phyloP scores from a whole-genome alignment of 1,140 invertebrate genomes.

The Papilio xuthus region DNA sequence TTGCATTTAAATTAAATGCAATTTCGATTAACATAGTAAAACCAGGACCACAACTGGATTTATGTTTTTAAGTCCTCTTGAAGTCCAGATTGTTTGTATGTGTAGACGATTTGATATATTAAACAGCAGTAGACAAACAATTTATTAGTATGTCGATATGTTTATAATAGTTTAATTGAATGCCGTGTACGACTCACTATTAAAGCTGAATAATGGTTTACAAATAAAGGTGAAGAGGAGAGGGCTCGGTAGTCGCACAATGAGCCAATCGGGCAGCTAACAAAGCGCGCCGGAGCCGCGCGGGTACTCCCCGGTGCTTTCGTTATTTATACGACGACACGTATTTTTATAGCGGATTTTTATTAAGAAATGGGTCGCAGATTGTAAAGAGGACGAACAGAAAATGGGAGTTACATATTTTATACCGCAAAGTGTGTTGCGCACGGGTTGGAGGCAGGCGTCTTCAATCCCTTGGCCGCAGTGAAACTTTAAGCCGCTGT shows the following conservation, averaged over 20 bases:
- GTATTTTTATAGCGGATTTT: conserved; percentile 41
- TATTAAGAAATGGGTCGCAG: conserved; percentile 58
- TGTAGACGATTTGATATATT: not conserved
- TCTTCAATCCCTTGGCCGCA: conserved; percentile 74
- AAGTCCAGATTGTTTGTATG: not conserved
- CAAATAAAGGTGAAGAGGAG: conserved; percentile 39
- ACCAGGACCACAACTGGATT: not conserved
- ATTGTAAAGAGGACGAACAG: conserved; percentile 53
- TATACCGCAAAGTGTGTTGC: conserved; percentile 66
- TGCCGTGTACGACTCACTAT: conserved; percentile 21
- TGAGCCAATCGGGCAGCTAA: conserved; percentile 58
- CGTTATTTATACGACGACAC: conserved; percentile 44
- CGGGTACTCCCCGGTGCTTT: conserved; percentile 41
- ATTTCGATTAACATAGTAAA: not conserved
- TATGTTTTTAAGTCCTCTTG: not conserved
- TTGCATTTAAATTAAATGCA: not conserved
- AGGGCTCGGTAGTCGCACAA: conserved; percentile 48
- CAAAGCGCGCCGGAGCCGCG: conserved; percentile 44
- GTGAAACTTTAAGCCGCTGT: conserved; percentile 78
- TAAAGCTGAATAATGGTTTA: conserved; percentile 33
- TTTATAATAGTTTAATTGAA: conserved; percentile 22
- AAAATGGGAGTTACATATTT: conserved; percentile 62
- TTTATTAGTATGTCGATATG: not conserved
- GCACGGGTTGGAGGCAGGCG: conserved; percentile 58
- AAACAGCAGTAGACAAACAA: not conserved